These are phyloP conservation scores for Stenodera caucasica DNA, from an alignment of 2,888 invertebrate genomes.

Conservation along the genomic window DNA sequence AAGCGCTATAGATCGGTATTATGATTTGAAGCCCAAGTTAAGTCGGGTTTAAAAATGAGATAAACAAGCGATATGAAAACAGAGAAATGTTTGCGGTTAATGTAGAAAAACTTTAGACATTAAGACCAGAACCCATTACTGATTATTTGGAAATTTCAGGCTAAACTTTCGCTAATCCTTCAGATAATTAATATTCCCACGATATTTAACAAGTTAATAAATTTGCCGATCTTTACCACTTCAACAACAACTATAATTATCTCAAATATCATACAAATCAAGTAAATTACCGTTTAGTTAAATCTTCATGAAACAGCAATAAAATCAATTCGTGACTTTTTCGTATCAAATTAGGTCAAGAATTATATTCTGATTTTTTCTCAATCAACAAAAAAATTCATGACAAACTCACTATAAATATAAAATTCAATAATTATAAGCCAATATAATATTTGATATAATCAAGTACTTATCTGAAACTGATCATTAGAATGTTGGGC, in stretches of 20 bases:
- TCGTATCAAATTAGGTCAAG: background rate
- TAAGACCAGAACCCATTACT: too few relatives aligned
- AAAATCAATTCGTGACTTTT: background rate
- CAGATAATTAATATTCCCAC: too few relatives aligned
- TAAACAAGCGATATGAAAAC: too few relatives aligned
- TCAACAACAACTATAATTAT: background rate
- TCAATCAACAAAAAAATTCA: background rate
- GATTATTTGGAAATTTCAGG: too few relatives aligned
- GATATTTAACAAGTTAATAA: too few relatives aligned
- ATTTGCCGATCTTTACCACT: too few relatives aligned
- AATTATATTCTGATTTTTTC: background rate
- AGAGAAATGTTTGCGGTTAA: too few relatives aligned
- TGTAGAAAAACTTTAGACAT: too few relatives aligned
- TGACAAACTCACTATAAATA: background rate
- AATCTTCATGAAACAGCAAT: background rate
- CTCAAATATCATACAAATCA: background rate
- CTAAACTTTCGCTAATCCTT: too few relatives aligned
- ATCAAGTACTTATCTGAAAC: background rate
- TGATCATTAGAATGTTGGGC: background rate
- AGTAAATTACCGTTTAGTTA: background rate
- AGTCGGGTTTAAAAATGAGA: too few relatives aligned
- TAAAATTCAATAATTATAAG: slow-evolving; percentile 2
- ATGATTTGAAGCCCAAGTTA: too few relatives aligned
- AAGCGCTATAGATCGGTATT: too few relatives aligned
- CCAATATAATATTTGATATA: background rate